These are phyloP conservation scores for Didymodactylos carnosus DNA, from an alignment of 2,888 invertebrate genomes.

Conservation along the genomic window DNA sequence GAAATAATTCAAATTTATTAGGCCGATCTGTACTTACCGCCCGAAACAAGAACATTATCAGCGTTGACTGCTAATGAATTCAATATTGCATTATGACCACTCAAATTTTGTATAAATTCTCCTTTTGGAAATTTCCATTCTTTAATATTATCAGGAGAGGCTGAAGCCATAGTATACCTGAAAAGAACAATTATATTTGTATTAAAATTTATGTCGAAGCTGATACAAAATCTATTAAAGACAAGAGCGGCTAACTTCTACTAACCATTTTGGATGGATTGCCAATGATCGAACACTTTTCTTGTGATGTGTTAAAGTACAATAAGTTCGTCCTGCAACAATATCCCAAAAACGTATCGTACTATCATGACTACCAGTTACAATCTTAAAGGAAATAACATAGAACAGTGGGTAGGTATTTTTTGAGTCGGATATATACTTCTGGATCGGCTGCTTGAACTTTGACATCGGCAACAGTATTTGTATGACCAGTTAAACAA, in stretches of 20 bases:
- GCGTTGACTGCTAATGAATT: conserved; percentile 85
- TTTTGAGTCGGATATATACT: conserved; percentile 39
- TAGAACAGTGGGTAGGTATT: not conserved
- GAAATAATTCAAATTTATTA: not conserved
- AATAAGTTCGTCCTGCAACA: conserved; percentile 74
- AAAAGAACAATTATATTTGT: not conserved
- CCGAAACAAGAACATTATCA: conserved; percentile 85
- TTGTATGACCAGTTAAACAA: conserved; percentile 79
- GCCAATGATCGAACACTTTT: conserved; percentile 50
- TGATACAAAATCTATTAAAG: not conserved
- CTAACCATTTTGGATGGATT: conserved; percentile 44
- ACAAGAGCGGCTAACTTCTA: not conserved
- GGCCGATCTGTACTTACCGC: conserved; percentile 39
- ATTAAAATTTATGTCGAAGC: conserved; percentile 32
- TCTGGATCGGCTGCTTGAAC: conserved; percentile 84
- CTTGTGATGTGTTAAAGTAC: conserved; percentile 88
- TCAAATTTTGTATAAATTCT: conserved; percentile 81
- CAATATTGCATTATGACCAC: conserved; percentile 87
- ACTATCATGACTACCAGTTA: conserved; percentile 71
- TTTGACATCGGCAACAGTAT: conserved; percentile 80
- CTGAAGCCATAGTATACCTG: conserved; percentile 80
- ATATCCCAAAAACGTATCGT: conserved; percentile 93
- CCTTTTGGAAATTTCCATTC: conserved; percentile 98
- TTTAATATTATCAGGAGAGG: conserved; percentile 92
- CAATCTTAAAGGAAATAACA: conserved; percentile 37